Evolutionary conservation across 2,888 invertebrate genomes (phyloP).

Genomic region (Xestia ashworthii): DNA sequence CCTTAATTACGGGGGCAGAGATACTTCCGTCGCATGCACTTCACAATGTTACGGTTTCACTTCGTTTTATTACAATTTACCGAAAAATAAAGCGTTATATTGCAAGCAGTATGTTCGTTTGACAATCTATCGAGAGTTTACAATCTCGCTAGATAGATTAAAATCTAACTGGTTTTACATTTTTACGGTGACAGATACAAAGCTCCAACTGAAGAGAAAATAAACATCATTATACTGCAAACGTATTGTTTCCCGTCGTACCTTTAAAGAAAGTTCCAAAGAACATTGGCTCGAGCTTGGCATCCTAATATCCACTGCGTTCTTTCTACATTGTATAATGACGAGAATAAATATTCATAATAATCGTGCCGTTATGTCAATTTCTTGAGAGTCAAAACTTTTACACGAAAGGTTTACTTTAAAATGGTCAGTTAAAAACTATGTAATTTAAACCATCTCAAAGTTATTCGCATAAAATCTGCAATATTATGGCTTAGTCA

Average conservation of each 20-base stretch:
- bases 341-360: slow-evolving; percentile 35
- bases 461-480: neutral
- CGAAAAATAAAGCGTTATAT: too few relatives aligned
- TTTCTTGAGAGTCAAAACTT: slow-evolving; percentile 2
- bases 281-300: slow-evolving; percentile 21
- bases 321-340: slow-evolving; percentile 35
- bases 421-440: neutral
- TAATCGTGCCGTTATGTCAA: slow-evolving; percentile 6
- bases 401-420: neutral
- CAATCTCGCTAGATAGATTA: too few relatives aligned
- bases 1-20: too few relatives aligned
- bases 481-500: neutral
- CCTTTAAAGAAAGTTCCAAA: slow-evolving; percentile 30
- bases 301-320: neutral
- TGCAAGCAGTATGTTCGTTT: too few relatives aligned
- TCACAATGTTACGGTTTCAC: too few relatives aligned
- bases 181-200: too few relatives aligned
- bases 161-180: too few relatives aligned
- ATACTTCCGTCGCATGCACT: too few relatives aligned
- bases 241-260: slow-evolving; percentile 7
- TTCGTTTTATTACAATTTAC: too few relatives aligned
- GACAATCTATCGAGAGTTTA: too few relatives aligned
- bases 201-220: neutral
- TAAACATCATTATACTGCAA: neutral
- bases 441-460: neutral